Conservation (phyloP, 2,797 vertebrate species). For the Ptychadena robeensis region DNA sequence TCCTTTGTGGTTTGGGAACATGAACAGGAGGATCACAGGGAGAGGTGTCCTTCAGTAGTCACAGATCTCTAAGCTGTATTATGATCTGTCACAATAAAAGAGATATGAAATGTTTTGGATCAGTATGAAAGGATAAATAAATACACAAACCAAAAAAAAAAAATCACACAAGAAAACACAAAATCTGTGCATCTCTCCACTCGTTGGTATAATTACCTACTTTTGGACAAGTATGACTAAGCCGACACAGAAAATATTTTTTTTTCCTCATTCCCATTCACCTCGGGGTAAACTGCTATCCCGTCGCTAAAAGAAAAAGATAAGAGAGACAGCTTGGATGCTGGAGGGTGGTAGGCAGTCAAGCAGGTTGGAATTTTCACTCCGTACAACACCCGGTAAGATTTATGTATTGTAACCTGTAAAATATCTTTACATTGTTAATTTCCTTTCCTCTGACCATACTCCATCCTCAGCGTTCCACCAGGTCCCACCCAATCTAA, state of each 20-base stretch:
- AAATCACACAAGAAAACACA: background rate
- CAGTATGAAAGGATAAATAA: background rate
- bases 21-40: too few species aligned
- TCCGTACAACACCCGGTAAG: slow-evolving; percentile 30
- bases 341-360: slow-evolving; percentile 53
- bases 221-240: slow-evolving; percentile 23
- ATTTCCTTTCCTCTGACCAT: slow-evolving; percentile 10
- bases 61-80: too few species aligned
- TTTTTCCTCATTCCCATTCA: slow-evolving; percentile 27
- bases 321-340: slow-evolving; percentile 57
- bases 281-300: slow-evolving; percentile 40
- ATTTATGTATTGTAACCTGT: background rate
- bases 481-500: background rate
- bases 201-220: slow-evolving; percentile 8
- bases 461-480: slow-evolving; percentile 24
- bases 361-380: slow-evolving; percentile 43
- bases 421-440: background rate
- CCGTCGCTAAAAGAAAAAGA: slow-evolving; percentile 35
- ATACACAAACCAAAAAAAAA: background rate
- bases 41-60: too few species aligned
- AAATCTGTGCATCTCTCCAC: too few species aligned
- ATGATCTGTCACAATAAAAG: background rate
- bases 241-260: slow-evolving; percentile 50
- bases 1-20: too few species aligned
- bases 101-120: background rate